Percentiles rank a stretch among this genome's conserved stretches.
phyloP scores from a whole-genome alignment of 2,113 vertebrate species.

The Danio rerio region DNA sequence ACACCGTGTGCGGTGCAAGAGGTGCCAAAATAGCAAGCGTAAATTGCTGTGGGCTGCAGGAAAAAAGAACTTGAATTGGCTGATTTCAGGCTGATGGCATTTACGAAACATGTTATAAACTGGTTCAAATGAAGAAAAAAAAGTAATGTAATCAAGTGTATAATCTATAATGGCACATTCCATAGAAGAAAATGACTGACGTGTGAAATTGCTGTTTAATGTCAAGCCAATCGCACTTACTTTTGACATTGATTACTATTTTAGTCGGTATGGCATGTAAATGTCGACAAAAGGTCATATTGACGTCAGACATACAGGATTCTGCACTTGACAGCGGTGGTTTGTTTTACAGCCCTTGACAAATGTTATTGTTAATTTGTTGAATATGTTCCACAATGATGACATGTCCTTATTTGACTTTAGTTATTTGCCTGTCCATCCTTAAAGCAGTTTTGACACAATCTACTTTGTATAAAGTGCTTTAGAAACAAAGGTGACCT shows the following conservation, averaged over 20 bases:
- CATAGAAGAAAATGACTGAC: conserved; percentile 47
- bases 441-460: too few relatives aligned
- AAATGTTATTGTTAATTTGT: too few relatives aligned
- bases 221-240: conserved; percentile 44
- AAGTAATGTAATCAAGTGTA: conserved; percentile 61
- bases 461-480: too few relatives aligned
- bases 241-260: conserved; percentile 37
- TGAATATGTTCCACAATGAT: too few relatives aligned
- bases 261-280: conserved; percentile 24
- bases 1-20: conserved; percentile 10
- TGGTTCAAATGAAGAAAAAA: conserved; percentile 62
- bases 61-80: conserved; percentile 46
- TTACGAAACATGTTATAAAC: too few relatives aligned
- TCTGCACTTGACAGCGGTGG: background rate
- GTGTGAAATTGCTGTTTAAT: conserved; percentile 57
- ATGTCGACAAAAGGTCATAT: conserved; percentile 15
- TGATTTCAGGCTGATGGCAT: conserved; percentile 49
- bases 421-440: too few relatives aligned
- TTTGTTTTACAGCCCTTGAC: background rate
- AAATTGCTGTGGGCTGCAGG: conserved; percentile 24
- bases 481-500: too few relatives aligned
- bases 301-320: background rate
- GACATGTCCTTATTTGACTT: too few relatives aligned
- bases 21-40: conserved; percentile 40
- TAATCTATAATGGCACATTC: conserved; percentile 61